Evolutionary conservation across 2,888 invertebrate species (phyloP).

Genomic region (Cistogaster globosa): DNA sequence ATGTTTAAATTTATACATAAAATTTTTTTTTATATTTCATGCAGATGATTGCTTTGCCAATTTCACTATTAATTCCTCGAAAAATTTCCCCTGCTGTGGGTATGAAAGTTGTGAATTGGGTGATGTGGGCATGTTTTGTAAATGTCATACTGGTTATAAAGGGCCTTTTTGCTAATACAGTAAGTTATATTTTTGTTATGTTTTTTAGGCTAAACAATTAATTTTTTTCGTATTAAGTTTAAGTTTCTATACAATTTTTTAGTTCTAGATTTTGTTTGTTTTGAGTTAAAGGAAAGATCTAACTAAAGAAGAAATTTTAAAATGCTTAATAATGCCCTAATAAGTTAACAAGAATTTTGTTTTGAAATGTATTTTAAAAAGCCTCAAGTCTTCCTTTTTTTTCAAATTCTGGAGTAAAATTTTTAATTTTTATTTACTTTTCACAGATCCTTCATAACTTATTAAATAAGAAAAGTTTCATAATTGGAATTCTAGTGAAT

Average conservation of each 20-base stretch:
- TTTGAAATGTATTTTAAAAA: neutral
- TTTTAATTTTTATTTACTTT: neutral
- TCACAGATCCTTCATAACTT: neutral
- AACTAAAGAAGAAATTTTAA: too few species aligned
- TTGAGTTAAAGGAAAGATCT: too few species aligned
- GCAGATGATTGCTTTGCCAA: slow-evolving; percentile 81
- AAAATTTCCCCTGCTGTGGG: slow-evolving; percentile 86
- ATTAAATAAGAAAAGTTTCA: slow-evolving; percentile 10
- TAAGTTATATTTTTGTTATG: slow-evolving; percentile 83
- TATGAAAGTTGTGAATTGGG: slow-evolving; percentile 89
- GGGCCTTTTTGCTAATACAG: slow-evolving; percentile 93
- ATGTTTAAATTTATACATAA: too few species aligned
- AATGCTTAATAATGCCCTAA: too few species aligned
- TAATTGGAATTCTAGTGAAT: slow-evolving; percentile 55
- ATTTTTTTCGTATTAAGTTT: too few species aligned
- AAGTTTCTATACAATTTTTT: too few species aligned
- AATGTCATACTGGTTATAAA: slow-evolving; percentile 90
- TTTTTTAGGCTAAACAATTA: too few species aligned
- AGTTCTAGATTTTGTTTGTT: too few species aligned
- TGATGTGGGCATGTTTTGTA: slow-evolving; percentile 87
- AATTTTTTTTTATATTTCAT: neutral
- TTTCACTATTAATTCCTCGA: slow-evolving; percentile 77
- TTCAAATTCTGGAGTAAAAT: too few species aligned
- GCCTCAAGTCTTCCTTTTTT: too few species aligned
- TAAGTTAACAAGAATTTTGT: too few species aligned